Conservation (phyloP, 2,113 vertebrate genomes). For the Otocyon megalotis region DNA sequence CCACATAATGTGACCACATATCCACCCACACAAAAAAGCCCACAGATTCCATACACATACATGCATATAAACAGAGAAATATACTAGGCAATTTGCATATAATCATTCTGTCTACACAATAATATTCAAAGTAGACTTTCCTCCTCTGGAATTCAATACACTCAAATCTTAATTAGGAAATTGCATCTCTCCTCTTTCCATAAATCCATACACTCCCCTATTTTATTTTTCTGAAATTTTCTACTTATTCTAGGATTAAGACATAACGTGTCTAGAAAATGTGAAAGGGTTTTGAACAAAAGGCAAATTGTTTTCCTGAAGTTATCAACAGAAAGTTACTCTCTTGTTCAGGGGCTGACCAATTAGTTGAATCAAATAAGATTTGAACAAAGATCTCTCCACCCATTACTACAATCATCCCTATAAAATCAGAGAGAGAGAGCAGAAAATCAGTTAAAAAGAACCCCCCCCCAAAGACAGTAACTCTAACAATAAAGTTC, state of each 20-base stretch:
- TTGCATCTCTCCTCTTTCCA: not conserved
- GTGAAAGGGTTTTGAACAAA: conserved; percentile 23
- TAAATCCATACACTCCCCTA: not conserved
- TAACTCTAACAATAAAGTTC: not conserved
- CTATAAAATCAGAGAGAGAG: not conserved
- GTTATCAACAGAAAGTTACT: not conserved
- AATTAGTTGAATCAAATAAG: not conserved
- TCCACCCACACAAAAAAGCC: conserved; percentile 69
- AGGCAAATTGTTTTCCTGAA: conserved; percentile 12
- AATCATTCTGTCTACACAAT: conserved; percentile 47
- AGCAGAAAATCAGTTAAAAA: not conserved
- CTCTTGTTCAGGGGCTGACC: not conserved
- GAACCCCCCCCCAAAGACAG: not conserved
- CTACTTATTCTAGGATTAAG: conserved; percentile 24
- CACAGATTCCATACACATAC: conserved; percentile 64
- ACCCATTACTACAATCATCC: not conserved
- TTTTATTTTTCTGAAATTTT: conserved; percentile 61
- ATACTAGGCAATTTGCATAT: conserved; percentile 64
- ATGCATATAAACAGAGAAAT: conserved; percentile 67
- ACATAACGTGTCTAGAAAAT: conserved; percentile 40
- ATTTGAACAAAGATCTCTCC: not conserved
- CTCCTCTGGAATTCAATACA: conserved; percentile 20
- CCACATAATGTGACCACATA: conserved; percentile 78
- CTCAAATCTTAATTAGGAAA: conserved; percentile 53
- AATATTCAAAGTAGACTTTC: conserved; percentile 60